phyloP scores from a whole-genome alignment of 2,888 invertebrate genomes.

The Nebria brevicollis region DNA sequence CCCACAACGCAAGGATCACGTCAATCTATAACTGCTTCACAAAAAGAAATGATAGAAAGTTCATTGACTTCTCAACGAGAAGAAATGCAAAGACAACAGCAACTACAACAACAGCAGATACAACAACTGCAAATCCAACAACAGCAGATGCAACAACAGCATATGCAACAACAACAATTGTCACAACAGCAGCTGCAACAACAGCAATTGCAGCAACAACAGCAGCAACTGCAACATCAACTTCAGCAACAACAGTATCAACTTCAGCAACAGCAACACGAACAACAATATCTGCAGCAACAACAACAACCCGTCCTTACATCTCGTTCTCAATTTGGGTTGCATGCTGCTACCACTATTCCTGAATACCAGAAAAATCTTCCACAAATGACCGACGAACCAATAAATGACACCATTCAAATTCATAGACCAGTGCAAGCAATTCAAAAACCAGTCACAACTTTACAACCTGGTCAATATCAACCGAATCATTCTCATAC shows the following conservation, averaged over 20 bases:
- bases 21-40: slow-evolving; percentile 16
- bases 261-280: slow-evolving; percentile 30
- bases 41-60: slow-evolving; percentile 36
- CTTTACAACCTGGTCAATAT: slow-evolving; percentile 55
- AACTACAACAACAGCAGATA: slow-evolving; percentile 47
- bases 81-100: slow-evolving; percentile 4
- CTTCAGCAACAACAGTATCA: slow-evolving; percentile 38
- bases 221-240: slow-evolving; percentile 47
- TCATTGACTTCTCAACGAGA: slow-evolving; percentile 24
- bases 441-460: slow-evolving; percentile 55
- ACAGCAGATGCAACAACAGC: slow-evolving; percentile 2
- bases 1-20: neutral
- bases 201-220: slow-evolving; percentile 48
- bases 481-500: slow-evolving; percentile 65
- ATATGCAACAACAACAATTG: slow-evolving; percentile 51
- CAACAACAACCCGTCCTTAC: slow-evolving; percentile 52
- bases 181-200: slow-evolving; percentile 49
- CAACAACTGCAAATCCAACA: slow-evolving; percentile 50
- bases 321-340: slow-evolving; percentile 62
- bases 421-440: slow-evolving; percentile 19
- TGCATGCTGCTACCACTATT: slow-evolving; percentile 70
- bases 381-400: neutral
- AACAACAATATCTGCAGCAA: slow-evolving; percentile 51
- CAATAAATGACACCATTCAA: slow-evolving; percentile 12
- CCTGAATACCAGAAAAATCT: slow-evolving; percentile 71